Evolutionary conservation across 2,113 vertebrate species (phyloP).

Genomic region (Lucifuga dentata): DNA sequence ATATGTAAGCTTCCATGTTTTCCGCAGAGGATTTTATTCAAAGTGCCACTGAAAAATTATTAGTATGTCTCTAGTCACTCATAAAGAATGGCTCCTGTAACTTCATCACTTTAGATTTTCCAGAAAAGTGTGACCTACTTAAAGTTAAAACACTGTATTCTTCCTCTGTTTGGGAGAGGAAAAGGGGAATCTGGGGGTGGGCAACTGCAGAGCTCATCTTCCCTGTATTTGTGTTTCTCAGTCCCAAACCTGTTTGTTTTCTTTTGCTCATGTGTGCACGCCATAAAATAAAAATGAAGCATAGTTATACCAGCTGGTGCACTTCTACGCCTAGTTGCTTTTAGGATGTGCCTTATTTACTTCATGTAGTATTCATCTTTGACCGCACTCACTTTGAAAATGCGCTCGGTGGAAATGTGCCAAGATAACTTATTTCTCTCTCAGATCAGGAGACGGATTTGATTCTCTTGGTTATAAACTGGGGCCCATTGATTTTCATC

Average conservation of each 20-base stretch:
- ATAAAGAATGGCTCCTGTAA: conserved; percentile 32
- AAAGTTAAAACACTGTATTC: conserved; percentile 53
- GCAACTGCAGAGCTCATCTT: conserved; percentile 50
- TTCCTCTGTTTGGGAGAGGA: conserved; percentile 36
- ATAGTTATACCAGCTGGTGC: conserved; percentile 8
- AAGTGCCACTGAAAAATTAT: conserved; percentile 49
- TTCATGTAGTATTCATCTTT: conserved; percentile 6
- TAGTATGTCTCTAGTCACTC: conserved; percentile 40
- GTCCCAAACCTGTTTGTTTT: conserved; percentile 34
- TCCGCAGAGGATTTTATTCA: conserved; percentile 28
- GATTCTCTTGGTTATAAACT: conserved; percentile 25
- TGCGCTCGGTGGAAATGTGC: not conserved
- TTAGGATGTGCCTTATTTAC: conserved; percentile 8
- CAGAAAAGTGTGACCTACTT: conserved; percentile 69
- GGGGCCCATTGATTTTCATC: conserved; percentile 32
- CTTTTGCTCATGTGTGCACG: conserved; percentile 2
- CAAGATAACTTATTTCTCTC: conserved; percentile 1
- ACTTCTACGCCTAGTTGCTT: conserved; percentile 7
- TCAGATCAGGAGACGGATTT: not conserved
- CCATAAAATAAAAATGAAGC: conserved; percentile 33
- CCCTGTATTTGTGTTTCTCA: conserved; percentile 39
- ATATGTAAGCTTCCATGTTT: conserved; percentile 33
- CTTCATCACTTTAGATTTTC: conserved; percentile 42
- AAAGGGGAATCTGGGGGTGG: conserved; percentile 47
- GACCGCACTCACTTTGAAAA: conserved; percentile 22